Evolutionary conservation across 1,140 invertebrate species (phyloP), one percentile per base, ranked within the genome.

Genomic region (Pseudobourletiella spinata): DNA sequence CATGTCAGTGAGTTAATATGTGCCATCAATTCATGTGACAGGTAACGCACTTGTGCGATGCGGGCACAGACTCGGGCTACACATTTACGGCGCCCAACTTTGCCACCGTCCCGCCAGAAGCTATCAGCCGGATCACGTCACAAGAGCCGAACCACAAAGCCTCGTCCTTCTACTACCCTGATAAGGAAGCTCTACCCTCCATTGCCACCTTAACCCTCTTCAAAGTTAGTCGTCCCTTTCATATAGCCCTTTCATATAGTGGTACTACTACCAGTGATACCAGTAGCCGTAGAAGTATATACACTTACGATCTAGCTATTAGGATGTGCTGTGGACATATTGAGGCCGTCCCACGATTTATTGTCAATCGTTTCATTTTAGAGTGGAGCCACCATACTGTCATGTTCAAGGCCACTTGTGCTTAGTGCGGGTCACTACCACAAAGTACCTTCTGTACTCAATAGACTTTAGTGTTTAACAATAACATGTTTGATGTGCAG

Each of bases 11-110:
- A n/a, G n/a, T n/a, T n/a, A n/a, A n/a, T n/a, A 39, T 39, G 32
- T 11, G n/a, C 32, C n/a, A 8, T 39, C 8, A 39, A 39, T n/a
- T 39, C n/a, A 39, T 39, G 8, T 39, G 24, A 51, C 48, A 51
- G 48, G 48, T 51, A 25, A 51, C 48, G 8, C 48, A 51, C n/a
- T 25, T 51, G 4, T 51, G 24, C 22, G 48, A 51, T 51, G 48
- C 48, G 18, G 48, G 48, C 22, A 43, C 22, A 24, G 35, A 46
- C n/a, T 26, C 35, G 16, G 26, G 35, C n/a, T 76, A 80, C 51
- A 81, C 81, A 24, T 86, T 85, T 71, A 83, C 83, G 63, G 81
- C 83, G 0, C 78, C 79, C 1, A 83, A 84, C 64, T 78, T 77
- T 70, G 74, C 75, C 20, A 79, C 81, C 1, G 73, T 76, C n/a